phyloP scores from a whole-genome alignment of 1,140 invertebrate species.

The Diabrotica undecimpunctata region DNA sequence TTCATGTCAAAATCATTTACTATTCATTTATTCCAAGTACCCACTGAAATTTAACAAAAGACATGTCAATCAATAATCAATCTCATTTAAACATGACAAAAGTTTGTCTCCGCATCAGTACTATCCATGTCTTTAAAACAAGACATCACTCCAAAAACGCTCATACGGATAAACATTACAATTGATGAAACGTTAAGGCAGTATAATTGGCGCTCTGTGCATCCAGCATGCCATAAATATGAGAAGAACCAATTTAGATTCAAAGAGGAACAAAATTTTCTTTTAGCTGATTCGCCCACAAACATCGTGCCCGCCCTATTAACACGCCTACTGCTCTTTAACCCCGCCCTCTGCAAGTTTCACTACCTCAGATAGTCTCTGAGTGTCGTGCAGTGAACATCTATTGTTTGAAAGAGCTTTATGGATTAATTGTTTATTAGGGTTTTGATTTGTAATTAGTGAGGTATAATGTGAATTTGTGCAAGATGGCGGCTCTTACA shows the following conservation, averaged over 20 bases:
- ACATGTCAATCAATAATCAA: constrained; percentile 4
- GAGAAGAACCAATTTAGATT: background rate
- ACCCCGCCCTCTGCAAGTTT: constrained; percentile 38
- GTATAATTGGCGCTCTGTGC: constrained; percentile 11
- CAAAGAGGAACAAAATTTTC: no score
- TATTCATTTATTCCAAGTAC: no score
- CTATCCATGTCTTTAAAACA: constrained; percentile 30
- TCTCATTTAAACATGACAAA: background rate
- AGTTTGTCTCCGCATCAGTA: background rate
- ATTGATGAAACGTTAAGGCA: constrained; percentile 5
- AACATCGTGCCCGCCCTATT: background rate
- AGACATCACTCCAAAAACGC: constrained; percentile 40
- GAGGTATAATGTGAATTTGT: background rate
- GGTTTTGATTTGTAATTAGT: no score
- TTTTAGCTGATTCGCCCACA: constrained; percentile 13
- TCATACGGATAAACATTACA: constrained; percentile 7
- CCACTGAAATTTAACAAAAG: background rate
- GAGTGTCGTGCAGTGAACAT: constrained; percentile 40
- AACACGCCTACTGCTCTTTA: constrained; percentile 9
- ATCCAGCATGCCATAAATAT: constrained; percentile 15
- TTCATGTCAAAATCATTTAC: no score
- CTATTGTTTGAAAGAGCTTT: constrained; percentile 19
- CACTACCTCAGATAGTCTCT: constrained; percentile 41
- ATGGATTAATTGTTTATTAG: background rate
- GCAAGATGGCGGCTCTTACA: constrained; percentile 42